Evolutionary conservation across 2,113 vertebrate genomes (phyloP).

Genomic region (Anthoscopus minutus): DNA sequence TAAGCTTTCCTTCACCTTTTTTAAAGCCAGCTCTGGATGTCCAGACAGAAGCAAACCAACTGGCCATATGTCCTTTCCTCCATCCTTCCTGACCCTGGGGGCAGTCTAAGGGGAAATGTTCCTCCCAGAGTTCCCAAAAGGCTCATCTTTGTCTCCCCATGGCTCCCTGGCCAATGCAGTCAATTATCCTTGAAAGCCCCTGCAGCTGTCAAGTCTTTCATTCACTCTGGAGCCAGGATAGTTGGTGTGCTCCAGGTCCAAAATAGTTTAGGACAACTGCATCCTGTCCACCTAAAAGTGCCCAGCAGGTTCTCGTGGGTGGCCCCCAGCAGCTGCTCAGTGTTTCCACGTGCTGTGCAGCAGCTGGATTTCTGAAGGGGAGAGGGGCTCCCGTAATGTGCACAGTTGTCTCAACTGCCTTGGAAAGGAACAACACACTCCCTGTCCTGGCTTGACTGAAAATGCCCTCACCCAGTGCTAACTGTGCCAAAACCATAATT

Average conservation of each 20-base stretch:
- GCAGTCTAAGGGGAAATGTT: not conserved
- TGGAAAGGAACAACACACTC: not conserved
- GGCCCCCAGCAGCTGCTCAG: not conserved
- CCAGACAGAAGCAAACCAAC: not conserved
- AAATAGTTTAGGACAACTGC: slow-evolving; percentile 18
- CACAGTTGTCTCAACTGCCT: not conserved
- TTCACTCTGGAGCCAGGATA: not conserved
- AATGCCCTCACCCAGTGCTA: not conserved
- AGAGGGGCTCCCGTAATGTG: not conserved
- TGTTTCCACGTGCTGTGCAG: not conserved
- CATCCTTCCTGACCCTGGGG: not conserved
- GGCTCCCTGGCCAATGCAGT: not conserved
- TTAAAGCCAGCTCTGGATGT: not conserved
- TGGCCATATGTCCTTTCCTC: rapidly evolving
- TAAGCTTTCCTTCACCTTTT: not conserved
- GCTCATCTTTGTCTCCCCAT: not conserved
- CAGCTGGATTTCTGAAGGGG: not conserved
- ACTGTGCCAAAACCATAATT: slow-evolving; percentile 38
- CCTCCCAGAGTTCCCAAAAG: not conserved
- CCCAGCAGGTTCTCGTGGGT: not conserved
- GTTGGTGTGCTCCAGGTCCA: not conserved
- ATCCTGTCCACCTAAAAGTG: not conserved
- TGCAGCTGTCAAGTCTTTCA: not conserved
- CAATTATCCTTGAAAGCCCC: slow-evolving; percentile 3
- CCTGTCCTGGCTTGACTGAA: not conserved